Evolutionary conservation across 1,140 invertebrate species (phyloP).

Genomic region (Reticulitermes speratus): DNA sequence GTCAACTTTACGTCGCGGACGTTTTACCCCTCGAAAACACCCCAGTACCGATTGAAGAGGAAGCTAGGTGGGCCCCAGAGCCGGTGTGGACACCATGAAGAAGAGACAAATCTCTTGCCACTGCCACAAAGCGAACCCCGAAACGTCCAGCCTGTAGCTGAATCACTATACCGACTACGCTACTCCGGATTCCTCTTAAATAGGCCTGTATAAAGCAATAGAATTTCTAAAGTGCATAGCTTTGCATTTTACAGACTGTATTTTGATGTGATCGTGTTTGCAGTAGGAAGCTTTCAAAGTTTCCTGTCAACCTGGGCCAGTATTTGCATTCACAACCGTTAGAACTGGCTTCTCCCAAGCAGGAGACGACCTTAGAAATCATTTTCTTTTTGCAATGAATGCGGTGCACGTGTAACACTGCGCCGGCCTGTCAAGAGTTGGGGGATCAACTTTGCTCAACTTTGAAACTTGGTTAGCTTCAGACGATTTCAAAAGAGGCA

Average conservation of each 20-base stretch:
- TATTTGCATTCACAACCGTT: slow-evolving; percentile 9
- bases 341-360: neutral
- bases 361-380: slow-evolving; percentile 19
- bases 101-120: too few species aligned
- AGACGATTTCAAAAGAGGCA: slow-evolving; percentile 5
- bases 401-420: neutral
- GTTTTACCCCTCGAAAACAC: too few species aligned
- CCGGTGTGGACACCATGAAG: too few species aligned
- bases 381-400: slow-evolving; percentile 25
- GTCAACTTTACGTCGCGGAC: too few species aligned
- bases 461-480: slow-evolving; percentile 23
- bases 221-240: neutral
- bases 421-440: neutral
- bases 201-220: too few species aligned
- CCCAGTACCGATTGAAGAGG: too few species aligned
- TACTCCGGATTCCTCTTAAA: too few species aligned
- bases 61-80: too few species aligned
- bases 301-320: neutral
- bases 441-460: slow-evolving; percentile 24
- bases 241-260: neutral
- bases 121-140: too few species aligned
- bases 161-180: too few species aligned
- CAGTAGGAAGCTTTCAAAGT: neutral
- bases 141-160: too few species aligned
- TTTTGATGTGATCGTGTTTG: neutral